Base-by-base conservation (phyloP, 92 coral and sea anemone genomes). In the Porites evermanni region DNA sequence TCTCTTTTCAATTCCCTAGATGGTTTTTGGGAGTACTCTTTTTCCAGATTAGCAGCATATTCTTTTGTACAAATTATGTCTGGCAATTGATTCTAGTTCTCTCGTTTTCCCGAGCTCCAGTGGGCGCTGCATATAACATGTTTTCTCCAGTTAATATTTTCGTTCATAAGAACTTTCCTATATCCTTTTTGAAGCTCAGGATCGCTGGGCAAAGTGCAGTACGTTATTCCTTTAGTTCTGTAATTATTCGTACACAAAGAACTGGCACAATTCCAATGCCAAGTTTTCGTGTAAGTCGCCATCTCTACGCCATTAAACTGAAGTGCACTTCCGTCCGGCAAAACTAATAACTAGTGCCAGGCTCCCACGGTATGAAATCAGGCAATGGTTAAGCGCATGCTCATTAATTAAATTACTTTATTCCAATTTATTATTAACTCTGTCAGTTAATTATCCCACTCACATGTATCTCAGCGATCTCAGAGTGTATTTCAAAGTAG, bases 211-310 rank as follows among this genome's bases (percentile, higher is more conserved):
- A 72, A 72, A 72, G 77, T 72, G 77, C 14, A 72, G 53, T 72
- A 72, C 77, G 20, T 66, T 66, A 66, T 54, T 66, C 70, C 70
- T 72, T 26, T 72, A 72, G 53, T 72, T 50, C 77, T 72, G 53
- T 72, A 52, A 72, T 32, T 72, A 72, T 72, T 72, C 58, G 53
- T 82, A 70, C 91, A 59, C 44, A 32, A 83, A 26, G 70, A 67
- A 64, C 82, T 72, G 77, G 91, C 80, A 81, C 91, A 87, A 81
- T 65, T 70, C 87, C 91, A 87, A 54, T 87, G 87, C 87, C 91
- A 87, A 87, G 86, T 79, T 70, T 79, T 66, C 70, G 70, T 66
- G 17, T 66, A 66, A 66, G 70, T 66, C 70, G 70, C 17, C 82
- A 66, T 65, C 21, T n/a, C 29, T 23, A 17, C 70, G 17, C 70